Evolutionary conservation across 2,888 invertebrate genomes (phyloP).

Genomic region (Arctia plantaginis): DNA sequence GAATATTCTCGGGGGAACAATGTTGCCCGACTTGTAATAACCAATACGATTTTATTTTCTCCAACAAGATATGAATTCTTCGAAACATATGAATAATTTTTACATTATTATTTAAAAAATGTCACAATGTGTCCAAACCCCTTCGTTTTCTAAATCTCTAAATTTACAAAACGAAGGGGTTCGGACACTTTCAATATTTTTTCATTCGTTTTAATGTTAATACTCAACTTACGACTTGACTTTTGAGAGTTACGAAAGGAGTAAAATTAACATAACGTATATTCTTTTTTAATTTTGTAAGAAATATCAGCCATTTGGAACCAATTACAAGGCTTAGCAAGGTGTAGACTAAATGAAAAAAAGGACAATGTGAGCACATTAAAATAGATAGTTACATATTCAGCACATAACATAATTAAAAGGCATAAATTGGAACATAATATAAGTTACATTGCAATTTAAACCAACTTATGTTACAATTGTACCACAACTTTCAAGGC

Average conservation of each 20-base stretch:
- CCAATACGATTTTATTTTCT: neutral
- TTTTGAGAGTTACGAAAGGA: neutral
- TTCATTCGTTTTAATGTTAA: neutral
- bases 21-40: conserved; percentile 22
- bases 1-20: conserved; percentile 17
- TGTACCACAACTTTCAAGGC: neutral
- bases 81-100: neutral
- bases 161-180: neutral
- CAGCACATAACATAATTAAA: neutral
- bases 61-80: neutral
- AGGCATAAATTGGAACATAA: neutral
- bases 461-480: neutral
- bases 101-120: neutral
- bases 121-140: too few relatives aligned
- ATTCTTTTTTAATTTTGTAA: too few relatives aligned
- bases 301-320: neutral
- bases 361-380: too few relatives aligned
- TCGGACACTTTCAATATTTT: neutral
- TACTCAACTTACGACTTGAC: neutral
- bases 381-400: neutral
- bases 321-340: neutral
- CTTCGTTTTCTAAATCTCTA: too few relatives aligned
- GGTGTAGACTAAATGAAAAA: neutral
- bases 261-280: too few relatives aligned
- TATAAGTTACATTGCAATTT: neutral